These are phyloP conservation scores for Asarcornis scutulata DNA, from an alignment of 2,113 vertebrate genomes.

Conservation along the genomic window DNA sequence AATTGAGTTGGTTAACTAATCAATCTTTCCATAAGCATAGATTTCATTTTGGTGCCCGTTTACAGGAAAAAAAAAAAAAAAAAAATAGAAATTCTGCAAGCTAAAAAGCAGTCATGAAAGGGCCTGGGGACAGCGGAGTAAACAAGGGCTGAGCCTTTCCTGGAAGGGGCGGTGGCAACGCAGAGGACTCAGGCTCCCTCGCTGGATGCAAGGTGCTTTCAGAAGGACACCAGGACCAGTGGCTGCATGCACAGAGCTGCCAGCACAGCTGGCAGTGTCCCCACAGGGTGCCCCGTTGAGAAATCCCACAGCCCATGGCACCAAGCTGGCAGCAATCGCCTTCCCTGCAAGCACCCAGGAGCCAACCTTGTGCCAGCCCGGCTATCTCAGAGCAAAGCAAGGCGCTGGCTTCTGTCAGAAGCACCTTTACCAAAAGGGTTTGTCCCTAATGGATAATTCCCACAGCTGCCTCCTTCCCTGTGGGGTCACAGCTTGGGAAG, in stretches of 20 bases:
- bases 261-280: neutral
- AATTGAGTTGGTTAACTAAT: constrained; percentile 83
- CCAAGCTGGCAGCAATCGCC: too few relatives aligned
- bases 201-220: neutral
- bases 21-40: constrained; percentile 81
- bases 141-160: neutral
- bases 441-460: neutral
- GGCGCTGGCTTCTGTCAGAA: neutral
- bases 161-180: neutral
- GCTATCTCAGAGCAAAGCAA: neutral
- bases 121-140: neutral
- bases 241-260: neutral
- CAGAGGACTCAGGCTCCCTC: neutral
- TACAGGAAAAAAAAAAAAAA: constrained; percentile 35
- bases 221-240: neutral
- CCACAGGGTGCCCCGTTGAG: neutral
- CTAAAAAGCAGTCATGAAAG: neutral
- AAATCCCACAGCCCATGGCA: neutral
- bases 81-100: neutral
- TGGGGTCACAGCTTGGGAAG: neutral
- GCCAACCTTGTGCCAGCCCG: too few relatives aligned
- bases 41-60: neutral
- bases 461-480: neutral
- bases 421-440: neutral
- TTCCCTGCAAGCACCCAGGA: neutral